Evolutionary conservation across 2,113 vertebrate genomes (phyloP), one percentile per base, ranked within the genome.

Genomic region (Tetraodon nigroviridis): DNA sequence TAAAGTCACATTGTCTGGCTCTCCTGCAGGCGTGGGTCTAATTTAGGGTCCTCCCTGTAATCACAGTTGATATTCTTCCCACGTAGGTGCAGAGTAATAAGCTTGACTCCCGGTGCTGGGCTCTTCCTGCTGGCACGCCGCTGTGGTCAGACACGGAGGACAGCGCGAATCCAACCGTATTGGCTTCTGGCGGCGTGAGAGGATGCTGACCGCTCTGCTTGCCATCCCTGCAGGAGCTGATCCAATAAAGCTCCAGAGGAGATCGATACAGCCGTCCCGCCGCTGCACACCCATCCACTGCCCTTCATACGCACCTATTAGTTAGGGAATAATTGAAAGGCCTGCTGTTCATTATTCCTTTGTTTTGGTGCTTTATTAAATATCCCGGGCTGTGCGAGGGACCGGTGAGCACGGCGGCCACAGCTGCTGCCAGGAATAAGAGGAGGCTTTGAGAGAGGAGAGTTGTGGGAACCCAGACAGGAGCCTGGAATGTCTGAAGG

Each of bases 1-100:
- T 78, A 45, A 82, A 86, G 78, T 83, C 76, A 76, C 85, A 78
- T 66, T 84, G 87, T 87, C 86, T 87, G 83, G 86, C 78, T 84
- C 78, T 80, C 70, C 70, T 74, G 46, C 44, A 16, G 22, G 76
- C 13, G 71, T 60, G 64, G 45, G 65, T 71, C 73, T 74, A 81
- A 79, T 85, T 88, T 80, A 67, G 66, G 42, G 48, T 55, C 68
- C 53, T 5, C 52, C 55, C 57, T 47, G 16, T 49, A 44, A 63
- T 69, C 72, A 65, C 68, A 69, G 67, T 77, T 85, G 46, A 54
- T 76, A 86, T 88, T 88, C 85, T 54, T 55, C 71, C 73, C 88
- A 86, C 83, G 79, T 85, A 67, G 64, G 70, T 69, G 60, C 29
- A n/a, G 51, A 50, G 76, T 88, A 88, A 89, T 88, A 86, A 88